Percentiles rank a stretch among this genome's conserved stretches.
Evolutionary conservation across 2,113 vertebrate genomes (phyloP).

Genomic region (Cygnus atratus): DNA sequence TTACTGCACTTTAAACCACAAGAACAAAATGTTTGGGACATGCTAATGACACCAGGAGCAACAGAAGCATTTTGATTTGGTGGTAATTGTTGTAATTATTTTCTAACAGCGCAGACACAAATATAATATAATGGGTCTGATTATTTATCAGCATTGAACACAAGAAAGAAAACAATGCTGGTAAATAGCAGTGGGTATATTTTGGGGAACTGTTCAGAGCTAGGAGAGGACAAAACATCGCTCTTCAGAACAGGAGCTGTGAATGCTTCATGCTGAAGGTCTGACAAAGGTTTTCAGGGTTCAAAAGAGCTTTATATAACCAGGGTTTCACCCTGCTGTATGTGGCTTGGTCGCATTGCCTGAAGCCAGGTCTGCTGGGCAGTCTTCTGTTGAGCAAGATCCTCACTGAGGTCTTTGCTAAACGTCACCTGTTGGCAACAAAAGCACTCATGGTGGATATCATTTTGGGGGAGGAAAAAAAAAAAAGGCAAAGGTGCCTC

Average conservation of each 20-base stretch:
- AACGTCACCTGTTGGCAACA: background rate
- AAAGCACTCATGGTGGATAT: background rate
- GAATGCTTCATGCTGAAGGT: background rate
- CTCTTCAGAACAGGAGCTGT: background rate
- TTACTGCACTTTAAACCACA: conserved; percentile 40
- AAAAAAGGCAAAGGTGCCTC: background rate
- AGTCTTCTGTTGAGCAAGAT: background rate
- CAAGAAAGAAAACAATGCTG: conserved; percentile 35
- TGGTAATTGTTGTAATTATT: conserved; percentile 63
- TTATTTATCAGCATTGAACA: conserved; percentile 59
- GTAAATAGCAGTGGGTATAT: conserved; percentile 41
- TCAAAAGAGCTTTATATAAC: background rate
- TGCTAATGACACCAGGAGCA: conserved; percentile 61
- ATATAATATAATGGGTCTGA: conserved; percentile 46
- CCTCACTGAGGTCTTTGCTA: background rate
- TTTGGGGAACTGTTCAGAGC: conserved; percentile 17
- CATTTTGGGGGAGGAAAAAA: background rate
- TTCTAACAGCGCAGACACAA: conserved; percentile 16
- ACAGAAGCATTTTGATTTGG: conserved; percentile 57
- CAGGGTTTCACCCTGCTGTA: background rate
- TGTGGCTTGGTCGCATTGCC: background rate
- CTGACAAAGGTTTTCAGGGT: background rate
- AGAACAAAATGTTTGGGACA: conserved; percentile 67
- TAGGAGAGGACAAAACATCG: conserved; percentile 19
- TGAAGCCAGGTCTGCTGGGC: background rate